A percentile compares a stretch with the other conserved stretches of the same genome.
Evolutionary conservation across 2,797 vertebrate species (phyloP).

Genomic region (Acanthiza pusilla): DNA sequence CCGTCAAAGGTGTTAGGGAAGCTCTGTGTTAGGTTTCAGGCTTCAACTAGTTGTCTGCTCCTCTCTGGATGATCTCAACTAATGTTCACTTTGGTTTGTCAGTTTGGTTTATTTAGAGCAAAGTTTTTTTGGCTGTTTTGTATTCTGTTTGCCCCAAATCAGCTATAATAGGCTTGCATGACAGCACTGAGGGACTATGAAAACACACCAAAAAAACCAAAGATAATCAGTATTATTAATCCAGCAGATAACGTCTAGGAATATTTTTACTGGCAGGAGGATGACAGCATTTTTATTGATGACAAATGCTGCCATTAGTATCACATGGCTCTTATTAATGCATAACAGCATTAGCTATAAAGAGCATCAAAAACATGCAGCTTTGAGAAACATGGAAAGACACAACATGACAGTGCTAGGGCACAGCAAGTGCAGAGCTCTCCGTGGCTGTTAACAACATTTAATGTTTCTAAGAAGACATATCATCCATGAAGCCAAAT

Average conservation of each 20-base stretch:
- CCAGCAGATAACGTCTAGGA: background rate
- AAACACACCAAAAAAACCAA: background rate
- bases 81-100: background rate
- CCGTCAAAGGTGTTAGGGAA: background rate
- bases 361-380: rapidly evolving
- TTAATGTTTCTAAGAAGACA: background rate
- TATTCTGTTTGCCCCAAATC: background rate
- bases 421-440: background rate
- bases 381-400: background rate
- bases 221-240: background rate
- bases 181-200: background rate
- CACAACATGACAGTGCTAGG: rapidly evolving
- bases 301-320: background rate
- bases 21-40: background rate
- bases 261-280: background rate
- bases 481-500: background rate
- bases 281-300: background rate
- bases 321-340: background rate
- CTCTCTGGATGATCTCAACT: background rate
- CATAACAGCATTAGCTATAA: background rate
- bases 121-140: background rate
- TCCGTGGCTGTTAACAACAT: background rate
- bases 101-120: background rate
- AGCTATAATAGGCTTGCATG: background rate
- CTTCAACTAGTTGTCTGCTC: background rate